Evolutionary conservation across 2,888 invertebrate species (phyloP), one percentile per base, ranked within the genome.

Genomic region (Cepaea hortensis): DNA sequence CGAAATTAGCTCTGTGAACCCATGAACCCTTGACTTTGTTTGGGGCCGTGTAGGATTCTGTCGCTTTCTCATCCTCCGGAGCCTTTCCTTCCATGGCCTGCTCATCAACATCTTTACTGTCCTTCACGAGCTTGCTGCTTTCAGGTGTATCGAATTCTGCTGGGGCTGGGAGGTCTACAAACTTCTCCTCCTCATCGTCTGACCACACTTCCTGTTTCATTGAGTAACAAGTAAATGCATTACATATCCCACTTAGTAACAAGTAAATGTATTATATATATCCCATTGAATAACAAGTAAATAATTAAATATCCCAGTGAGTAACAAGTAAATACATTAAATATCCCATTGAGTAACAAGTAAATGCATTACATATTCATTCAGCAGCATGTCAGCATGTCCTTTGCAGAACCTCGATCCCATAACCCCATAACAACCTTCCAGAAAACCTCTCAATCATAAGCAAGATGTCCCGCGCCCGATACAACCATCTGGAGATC

Each of bases 181-280:
- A 95, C 87, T 93, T 92, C 89, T 95, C 95, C 75, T 95, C 95
- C 82, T 94, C 94, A 88, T 94, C 94, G 86, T 88, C 88, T 48
- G 68, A 46, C 86, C 75, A 86, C 11, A 23, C n/a, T 3, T 77
- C 85, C 85, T 85, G 80, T 55, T 35, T 6, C 55, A 55, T 55
- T 55, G 55, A 55, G 55, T 55, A 55, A 11, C 6, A 55, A 76
- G 48, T 20, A 68, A 68, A 18, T 18, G 18, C 65, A 65, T 18
- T 15, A 15, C 9, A 65, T 15, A 65, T 65, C 9, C 18, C 15
- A 62, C 62, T 62, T 62, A 55, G 55, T 55, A 55, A 11, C 6
- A 55, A 76, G 48, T 20, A 68, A 68, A 18, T 18, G 2, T 2
- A 65, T 18, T 15, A 15, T 1, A 65, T 15, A 65, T 15, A 65